Conservation (phyloP, 2,113 vertebrate species). For the Callocephalon fimbriatum region DNA sequence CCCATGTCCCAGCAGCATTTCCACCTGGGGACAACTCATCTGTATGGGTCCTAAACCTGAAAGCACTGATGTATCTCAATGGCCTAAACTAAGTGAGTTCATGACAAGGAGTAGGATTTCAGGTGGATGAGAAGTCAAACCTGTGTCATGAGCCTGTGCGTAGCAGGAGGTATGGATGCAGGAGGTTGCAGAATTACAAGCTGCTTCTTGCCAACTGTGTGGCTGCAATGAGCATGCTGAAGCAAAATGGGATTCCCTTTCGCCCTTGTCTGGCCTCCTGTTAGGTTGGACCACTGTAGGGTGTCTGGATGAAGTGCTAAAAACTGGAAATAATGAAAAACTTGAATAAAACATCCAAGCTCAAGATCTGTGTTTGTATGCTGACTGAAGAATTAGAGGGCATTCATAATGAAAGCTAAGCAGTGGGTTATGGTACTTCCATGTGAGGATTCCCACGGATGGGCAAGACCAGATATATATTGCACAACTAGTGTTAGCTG, state of each 20-base stretch:
- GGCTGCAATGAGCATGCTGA: not conserved
- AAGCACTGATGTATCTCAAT: not conserved
- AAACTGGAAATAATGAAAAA: not conserved
- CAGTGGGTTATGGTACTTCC: not conserved
- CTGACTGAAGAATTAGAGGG: not conserved
- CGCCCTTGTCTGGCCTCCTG: not conserved
- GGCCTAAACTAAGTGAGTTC: not conserved
- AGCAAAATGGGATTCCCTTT: not conserved
- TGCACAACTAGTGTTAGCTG: not conserved
- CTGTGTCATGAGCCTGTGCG: fast-evolving
- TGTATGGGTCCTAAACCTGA: not conserved
- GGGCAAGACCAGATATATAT: not conserved
- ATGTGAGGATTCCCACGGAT: not conserved
- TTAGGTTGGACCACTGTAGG: not conserved
- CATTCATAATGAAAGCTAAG: not conserved
- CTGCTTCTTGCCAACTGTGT: not conserved
- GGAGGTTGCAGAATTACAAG: not conserved
- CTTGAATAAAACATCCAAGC: not conserved
- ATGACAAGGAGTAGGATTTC: not conserved
- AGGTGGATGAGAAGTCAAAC: fast-evolving
- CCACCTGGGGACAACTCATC: not conserved
- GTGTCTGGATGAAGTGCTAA: not conserved
- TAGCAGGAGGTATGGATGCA: not conserved
- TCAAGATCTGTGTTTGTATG: not conserved
- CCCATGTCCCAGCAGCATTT: not conserved